phyloP scores from a whole-genome alignment of 2,797 vertebrate species.

The Kryptopterus vitreolus region DNA sequence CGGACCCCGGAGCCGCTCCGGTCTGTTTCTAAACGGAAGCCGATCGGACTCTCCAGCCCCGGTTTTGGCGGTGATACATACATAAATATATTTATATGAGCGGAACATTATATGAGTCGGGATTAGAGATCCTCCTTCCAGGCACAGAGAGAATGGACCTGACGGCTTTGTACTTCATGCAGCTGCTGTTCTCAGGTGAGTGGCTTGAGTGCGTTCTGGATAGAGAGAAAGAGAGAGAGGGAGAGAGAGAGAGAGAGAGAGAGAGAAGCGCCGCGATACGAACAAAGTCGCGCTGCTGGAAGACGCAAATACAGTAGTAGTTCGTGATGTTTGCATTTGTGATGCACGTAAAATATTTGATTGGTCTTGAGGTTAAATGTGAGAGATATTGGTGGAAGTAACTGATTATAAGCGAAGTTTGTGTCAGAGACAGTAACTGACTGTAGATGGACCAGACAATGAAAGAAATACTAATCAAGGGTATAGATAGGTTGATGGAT shows the following conservation, averaged over 20 bases:
- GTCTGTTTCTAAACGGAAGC: background rate
- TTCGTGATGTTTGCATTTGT: background rate
- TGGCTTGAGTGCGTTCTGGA: constrained; percentile 28
- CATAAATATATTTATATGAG: constrained; percentile 19
- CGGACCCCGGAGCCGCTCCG: constrained; percentile 4
- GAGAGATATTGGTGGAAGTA: background rate
- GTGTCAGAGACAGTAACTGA: background rate
- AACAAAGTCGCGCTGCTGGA: constrained; percentile 1
- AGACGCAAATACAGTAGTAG: background rate
- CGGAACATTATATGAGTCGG: constrained; percentile 25
- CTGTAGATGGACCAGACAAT: background rate
- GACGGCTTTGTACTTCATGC: constrained; percentile 74
- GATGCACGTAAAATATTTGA: background rate
- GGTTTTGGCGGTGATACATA: constrained; percentile 23
- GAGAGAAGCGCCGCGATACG: background rate
- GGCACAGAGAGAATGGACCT: constrained; percentile 67
- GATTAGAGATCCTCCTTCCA: constrained; percentile 24
- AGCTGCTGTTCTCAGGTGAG: constrained; percentile 75
- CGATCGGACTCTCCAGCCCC: background rate
- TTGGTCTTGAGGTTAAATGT: background rate
- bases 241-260: too few species aligned
- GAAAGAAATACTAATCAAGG: background rate
- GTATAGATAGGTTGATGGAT: background rate
- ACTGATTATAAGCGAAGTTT: constrained; percentile 3
- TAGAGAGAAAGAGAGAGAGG: too few species aligned